Evolutionary conservation across 2,888 invertebrate genomes (phyloP).

Genomic region (Lasioglossum villosulum): DNA sequence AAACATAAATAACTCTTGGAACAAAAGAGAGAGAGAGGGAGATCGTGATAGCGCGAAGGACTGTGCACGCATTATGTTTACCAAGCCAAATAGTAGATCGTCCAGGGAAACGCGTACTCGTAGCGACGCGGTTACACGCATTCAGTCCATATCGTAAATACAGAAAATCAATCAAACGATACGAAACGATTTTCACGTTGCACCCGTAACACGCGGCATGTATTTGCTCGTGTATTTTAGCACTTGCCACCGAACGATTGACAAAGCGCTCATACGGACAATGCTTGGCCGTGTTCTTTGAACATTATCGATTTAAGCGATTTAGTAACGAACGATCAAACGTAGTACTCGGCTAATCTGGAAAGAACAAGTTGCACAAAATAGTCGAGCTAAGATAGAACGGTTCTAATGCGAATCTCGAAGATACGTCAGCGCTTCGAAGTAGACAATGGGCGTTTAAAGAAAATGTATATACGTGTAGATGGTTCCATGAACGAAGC

Average conservation of each 20-base stretch:
- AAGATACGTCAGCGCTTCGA: conserved; percentile 43
- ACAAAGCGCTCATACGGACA: not conserved
- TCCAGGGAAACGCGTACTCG: conserved; percentile 2
- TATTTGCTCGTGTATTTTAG: conserved; percentile 12
- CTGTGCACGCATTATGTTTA: conserved; percentile 9
- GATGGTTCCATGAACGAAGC: conserved; percentile 11
- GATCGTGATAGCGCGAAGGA: not conserved
- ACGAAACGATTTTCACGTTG: conserved; percentile 28
- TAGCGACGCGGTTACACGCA: conserved; percentile 1
- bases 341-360: not conserved
- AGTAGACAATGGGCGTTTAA: conserved; percentile 13
- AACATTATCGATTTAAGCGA: not conserved
- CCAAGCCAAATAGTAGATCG: conserved; percentile 28
- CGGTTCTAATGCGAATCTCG: conserved; percentile 26
- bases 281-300: conserved; percentile 2
- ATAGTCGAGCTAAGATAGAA: not conserved
- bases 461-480: conserved; percentile 9
- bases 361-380: not conserved
- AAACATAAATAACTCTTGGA: not conserved
- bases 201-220: not conserved
- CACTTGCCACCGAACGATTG: not conserved
- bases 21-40: conserved; percentile 16
- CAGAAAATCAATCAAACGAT: conserved; percentile 33
- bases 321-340: conserved; percentile 4
- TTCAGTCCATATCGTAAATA: conserved; percentile 14